Base-by-base conservation (phyloP, 2,113 vertebrate species). In the Microcebus ravelobensis region DNA sequence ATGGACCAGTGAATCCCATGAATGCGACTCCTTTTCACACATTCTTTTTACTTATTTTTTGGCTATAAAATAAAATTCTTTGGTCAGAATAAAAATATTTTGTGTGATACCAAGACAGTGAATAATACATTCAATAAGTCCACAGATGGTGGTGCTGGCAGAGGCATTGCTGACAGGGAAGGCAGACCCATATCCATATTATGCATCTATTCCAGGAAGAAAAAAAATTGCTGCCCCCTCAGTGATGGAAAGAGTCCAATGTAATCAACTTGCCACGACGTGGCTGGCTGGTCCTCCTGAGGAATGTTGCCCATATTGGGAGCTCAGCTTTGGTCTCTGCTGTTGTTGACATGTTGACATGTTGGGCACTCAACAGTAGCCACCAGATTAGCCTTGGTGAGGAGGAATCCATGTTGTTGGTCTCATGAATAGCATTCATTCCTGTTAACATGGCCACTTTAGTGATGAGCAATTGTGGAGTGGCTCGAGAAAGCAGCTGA, bases 81-180 rank as follows among this genome's bases (percentile, higher is more conserved):
- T 36, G 18, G 74, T 95, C 84, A 96, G 96, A 96, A 94, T 90
- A 95, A 97, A 97, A 97, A 94, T 96, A 96, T 93, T 89, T 81
- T 96, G 45, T 96, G 88, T 80, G 80, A 92, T 96, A 97, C 48
- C 79, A 87, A 97, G 91, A 96, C 86, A 97, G 95, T 96, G 97
- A 97, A 97, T 97, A 97, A 97, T 96, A 74, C 80, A 96, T 96
- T 97, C 74, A 97, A 52, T 91, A 97, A 89, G 65, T 50, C 84
- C 95, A 97, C 97, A 98, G 97, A 98, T 97, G 96, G 97, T 90
- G 63, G 83, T 77, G 74, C 90, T 97, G 97, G 96, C 93, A 97
- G 85, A 93, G 94, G 17, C 31, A 15, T 0, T 65, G 90, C 92
- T 97, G 79, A 94, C 67, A 83, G 82, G 70, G 74, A 93, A 95